Conservation (phyloP, 2,797 vertebrate species). For the Protonibea diacanthus region DNA sequence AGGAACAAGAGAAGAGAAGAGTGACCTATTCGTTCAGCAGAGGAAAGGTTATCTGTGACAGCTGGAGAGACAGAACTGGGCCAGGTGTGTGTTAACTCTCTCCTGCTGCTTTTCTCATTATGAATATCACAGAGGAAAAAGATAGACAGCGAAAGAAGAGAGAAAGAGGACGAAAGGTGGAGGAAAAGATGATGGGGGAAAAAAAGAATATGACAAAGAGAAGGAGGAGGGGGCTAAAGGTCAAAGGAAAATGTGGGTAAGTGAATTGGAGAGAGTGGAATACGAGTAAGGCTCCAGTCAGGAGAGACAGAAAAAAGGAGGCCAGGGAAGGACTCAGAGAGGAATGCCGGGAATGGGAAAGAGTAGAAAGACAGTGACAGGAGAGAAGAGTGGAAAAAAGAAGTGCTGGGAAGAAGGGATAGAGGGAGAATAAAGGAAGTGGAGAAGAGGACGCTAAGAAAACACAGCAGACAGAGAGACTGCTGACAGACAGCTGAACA, state of each 20-base stretch:
- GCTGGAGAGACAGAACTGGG: conserved; percentile 76
- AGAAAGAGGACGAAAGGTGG: conserved; percentile 17
- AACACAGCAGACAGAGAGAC: conserved; percentile 52
- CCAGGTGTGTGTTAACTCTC: conserved; percentile 72
- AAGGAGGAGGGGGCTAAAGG: conserved; percentile 39
- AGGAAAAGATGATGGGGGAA: conserved; percentile 32
- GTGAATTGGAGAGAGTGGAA: conserved; percentile 56
- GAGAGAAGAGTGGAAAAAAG: conserved; percentile 61
- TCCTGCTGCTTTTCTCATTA: conserved; percentile 68
- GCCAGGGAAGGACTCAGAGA: conserved; percentile 53
- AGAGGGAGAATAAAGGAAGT: conserved; percentile 40
- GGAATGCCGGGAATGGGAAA: conserved; percentile 77
- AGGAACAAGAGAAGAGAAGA: conserved; percentile 18
- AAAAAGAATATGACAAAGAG: conserved; percentile 25
- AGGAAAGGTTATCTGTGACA: conserved; percentile 68
- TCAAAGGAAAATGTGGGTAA: conserved; percentile 74
- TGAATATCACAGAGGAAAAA: conserved; percentile 48
- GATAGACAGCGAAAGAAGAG: conserved; percentile 19
- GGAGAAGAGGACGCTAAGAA: conserved; percentile 34
- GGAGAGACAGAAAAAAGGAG: conserved; percentile 49
- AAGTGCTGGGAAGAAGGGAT: conserved; percentile 45
- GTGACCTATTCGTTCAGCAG: conserved; percentile 43
- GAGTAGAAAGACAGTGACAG: conserved; percentile 70
- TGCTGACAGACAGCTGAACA: conserved; percentile 60
- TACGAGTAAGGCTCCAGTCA: conserved; percentile 56